Evolutionary conservation across 2,888 invertebrate genomes (phyloP), one percentile per base, ranked within the genome.

Genomic region (Agrenia bidenticulata): DNA sequence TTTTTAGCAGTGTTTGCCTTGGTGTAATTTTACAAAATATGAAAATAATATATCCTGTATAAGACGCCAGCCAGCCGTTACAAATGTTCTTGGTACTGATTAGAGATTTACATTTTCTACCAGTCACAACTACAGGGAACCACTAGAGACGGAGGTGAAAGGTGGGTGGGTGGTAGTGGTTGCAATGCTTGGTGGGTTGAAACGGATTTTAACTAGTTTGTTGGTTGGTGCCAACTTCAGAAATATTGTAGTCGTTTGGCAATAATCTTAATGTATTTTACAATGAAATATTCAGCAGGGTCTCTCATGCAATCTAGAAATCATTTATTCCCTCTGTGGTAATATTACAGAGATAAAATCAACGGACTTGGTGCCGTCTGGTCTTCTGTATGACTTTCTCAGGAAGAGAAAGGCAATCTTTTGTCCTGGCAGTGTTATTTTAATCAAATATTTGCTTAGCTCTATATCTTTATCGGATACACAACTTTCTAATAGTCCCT

Each of bases 31-130:
- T 37, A 41, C 21, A 39, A 39, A 57, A 55, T 27, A 9, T 37
- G 11, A 39, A 19, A 4, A 57, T 57, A 57, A 57, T 57, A 37
- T 21, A 57, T 57, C 56, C 56, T 57, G 41, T 41, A n/a, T n/a
- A 41, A 57, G 56, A 41, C 56, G 56, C 56, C 56, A 57, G 21
- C 56, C 56, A 57, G 37, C 56, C 56, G 56, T 57, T 57, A 21
- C 19, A 21, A 23, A 23, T 21, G 39, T 41, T n/a, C 45, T 17
- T 17, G 45, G 15, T 39, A 39, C 9, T 45, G 45, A 45, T 45
- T 45, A 45, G 45, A 19, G 45, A 19, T 45, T 45, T 45, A 19
- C 45, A 45, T 5, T 45, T 45, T 19, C 15, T 7, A 32, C 32
- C 45, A 45, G 15, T 15, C 15, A 39, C 7, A 45, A 15, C 45